Percentiles rank a stretch among this genome's conserved stretches.
Conservation (phyloP, 1,140 invertebrate species). For the Drosophila subpulchrella region DNA sequence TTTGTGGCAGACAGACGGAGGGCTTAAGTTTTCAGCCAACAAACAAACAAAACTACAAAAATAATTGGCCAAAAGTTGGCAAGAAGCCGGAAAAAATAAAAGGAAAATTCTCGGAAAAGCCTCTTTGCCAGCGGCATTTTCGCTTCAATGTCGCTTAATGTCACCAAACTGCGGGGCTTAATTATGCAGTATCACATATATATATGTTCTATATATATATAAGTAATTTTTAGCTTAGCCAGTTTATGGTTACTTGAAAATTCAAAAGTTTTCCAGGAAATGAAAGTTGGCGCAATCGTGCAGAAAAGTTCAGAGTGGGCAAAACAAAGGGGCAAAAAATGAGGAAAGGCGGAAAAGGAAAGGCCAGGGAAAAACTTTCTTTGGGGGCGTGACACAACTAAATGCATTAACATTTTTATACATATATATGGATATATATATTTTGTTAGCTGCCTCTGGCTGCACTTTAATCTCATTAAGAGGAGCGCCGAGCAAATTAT, state of each 20-base stretch:
- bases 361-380: constrained; percentile 22
- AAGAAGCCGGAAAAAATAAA: constrained; percentile 27
- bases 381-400: constrained; percentile 38
- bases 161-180: constrained; percentile 63
- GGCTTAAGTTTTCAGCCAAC: constrained; percentile 65
- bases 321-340: constrained; percentile 27
- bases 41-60: constrained; percentile 76
- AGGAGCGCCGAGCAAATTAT: constrained; percentile 54
- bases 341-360: constrained; percentile 13
- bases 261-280: constrained; percentile 70
- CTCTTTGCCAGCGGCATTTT: constrained; percentile 58
- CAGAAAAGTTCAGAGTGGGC: constrained; percentile 61
- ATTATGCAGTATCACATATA: constrained; percentile 61
- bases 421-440: not conserved
- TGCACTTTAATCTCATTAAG: constrained; percentile 70
- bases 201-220: constrained; percentile 7
- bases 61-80: constrained; percentile 57
- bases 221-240: constrained; percentile 33
- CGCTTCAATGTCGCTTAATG: constrained; percentile 73
- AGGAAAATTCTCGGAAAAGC: constrained; percentile 36
- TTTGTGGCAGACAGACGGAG: constrained; percentile 3
- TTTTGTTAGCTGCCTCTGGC: constrained; percentile 11
- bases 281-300: constrained; percentile 75
- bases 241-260: constrained; percentile 64
- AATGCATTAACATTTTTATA: constrained; percentile 66